Percentiles rank a stretch among this genome's conserved stretches.
These are phyloP conservation scores for Numenius phaeopus DNA, from an alignment of 2,797 vertebrate species.

Conservation along the genomic window DNA sequence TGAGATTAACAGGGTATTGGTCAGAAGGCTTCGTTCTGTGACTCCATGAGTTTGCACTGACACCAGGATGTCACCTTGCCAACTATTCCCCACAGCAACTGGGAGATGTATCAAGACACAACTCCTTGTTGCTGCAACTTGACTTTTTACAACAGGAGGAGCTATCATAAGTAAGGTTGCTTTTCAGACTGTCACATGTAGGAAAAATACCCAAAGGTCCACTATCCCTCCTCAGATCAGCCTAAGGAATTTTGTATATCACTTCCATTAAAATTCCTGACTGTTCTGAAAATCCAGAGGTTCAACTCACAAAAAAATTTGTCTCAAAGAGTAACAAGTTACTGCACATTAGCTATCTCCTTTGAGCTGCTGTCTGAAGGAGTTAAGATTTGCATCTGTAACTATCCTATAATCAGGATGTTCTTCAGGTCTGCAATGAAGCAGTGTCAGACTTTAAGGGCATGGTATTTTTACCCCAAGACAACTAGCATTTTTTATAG, in stretches of 20 bases:
- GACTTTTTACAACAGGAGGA: background rate
- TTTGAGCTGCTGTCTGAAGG: background rate
- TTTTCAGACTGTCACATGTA: background rate
- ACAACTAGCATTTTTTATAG: background rate
- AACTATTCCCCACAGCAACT: background rate
- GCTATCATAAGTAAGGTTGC: background rate
- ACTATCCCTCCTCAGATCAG: background rate
- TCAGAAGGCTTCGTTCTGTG: background rate
- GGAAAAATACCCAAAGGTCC: background rate
- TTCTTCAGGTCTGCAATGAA: background rate
- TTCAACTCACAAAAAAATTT: background rate
- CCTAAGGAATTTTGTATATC: background rate
- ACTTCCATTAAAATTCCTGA: background rate
- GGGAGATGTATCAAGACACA: background rate
- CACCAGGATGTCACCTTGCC: background rate
- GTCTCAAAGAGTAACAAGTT: background rate
- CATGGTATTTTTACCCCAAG: background rate
- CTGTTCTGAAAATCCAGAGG: background rate
- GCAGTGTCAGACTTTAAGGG: background rate
- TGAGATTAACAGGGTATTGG: background rate
- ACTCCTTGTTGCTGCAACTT: background rate
- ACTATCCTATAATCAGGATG: accelerated
- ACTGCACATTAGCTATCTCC: background rate
- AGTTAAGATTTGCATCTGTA: background rate
- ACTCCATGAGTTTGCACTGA: background rate